A percentile compares a stretch with the other conserved stretches of the same genome.
Conservation (phyloP, 2,888 invertebrate genomes). For the Stenurella melanura region DNA sequence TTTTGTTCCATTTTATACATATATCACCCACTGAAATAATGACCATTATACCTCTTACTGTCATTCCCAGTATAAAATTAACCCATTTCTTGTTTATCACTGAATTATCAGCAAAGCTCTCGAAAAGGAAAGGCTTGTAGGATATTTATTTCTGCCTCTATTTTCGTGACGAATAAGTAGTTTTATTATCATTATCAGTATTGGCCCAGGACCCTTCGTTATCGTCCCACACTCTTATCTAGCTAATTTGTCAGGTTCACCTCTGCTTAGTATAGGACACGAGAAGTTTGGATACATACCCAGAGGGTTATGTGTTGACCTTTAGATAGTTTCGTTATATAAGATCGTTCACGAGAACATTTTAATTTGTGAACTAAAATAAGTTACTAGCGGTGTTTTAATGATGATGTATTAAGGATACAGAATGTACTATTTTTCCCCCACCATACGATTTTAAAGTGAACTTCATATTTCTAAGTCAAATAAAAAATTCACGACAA, state of each 20-base stretch:
- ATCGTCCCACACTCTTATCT: constrained; percentile 48
- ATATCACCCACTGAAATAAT: too few relatives aligned
- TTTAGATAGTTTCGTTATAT: constrained; percentile 9
- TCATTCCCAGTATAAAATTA: not conserved
- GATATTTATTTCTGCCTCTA: not conserved
- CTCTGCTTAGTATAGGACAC: not conserved
- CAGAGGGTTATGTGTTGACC: constrained; percentile 36
- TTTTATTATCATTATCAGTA: constrained; percentile 42
- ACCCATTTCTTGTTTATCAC: not conserved
- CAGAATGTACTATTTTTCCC: too few relatives aligned
- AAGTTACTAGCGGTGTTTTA: not conserved
- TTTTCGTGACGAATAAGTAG: constrained; percentile 38
- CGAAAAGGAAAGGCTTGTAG: not conserved
- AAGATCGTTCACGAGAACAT: not conserved
- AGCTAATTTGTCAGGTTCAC: constrained; percentile 47
- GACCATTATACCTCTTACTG: too few relatives aligned
- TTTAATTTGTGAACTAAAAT: not conserved
- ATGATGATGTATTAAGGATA: too few relatives aligned
- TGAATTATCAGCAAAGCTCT: not conserved
- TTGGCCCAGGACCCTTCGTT: constrained; percentile 28
- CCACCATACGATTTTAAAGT: too few relatives aligned
- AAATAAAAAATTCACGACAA: too few relatives aligned
- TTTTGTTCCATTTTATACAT: too few relatives aligned
- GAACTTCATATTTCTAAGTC: too few relatives aligned
- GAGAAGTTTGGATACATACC: constrained; percentile 15